These are phyloP conservation scores for Camponotus vicinus DNA, from an alignment of 1,140 invertebrate genomes.

Conservation along the genomic window DNA sequence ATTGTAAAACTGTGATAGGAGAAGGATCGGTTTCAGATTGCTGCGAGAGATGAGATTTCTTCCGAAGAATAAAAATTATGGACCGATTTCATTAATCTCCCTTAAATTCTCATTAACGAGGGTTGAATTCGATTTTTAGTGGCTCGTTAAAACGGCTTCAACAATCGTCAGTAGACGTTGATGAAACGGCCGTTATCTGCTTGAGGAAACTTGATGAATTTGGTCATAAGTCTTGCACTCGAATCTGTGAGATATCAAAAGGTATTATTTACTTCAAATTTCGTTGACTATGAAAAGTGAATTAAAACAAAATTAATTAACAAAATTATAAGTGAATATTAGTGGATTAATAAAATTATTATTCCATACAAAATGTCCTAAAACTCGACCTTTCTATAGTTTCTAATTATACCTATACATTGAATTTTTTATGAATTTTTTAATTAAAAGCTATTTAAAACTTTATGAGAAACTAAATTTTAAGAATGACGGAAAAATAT, in stretches of 20 bases:
- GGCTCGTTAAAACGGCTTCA: constrained; percentile 32
- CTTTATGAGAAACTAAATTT: background rate
- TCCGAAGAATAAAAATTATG: constrained; percentile 3
- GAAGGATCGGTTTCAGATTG: constrained; percentile 3
- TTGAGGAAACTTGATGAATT: constrained; percentile 37
- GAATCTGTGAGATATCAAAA: background rate
- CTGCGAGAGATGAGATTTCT: background rate
- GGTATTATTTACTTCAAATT: constrained; percentile 24
- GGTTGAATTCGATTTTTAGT: constrained; percentile 25
- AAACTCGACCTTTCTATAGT: background rate
- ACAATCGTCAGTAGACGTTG: constrained; percentile 33
- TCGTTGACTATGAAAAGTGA: background rate
- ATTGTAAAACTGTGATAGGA: background rate
- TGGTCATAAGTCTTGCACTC: constrained; percentile 29
- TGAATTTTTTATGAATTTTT: background rate
- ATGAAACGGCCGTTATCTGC: constrained; percentile 42
- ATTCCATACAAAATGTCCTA: background rate
- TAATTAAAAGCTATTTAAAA: background rate
- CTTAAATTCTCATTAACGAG: constrained; percentile 44
- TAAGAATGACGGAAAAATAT: background rate
- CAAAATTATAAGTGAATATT: too few relatives aligned
- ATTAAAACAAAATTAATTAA: too few relatives aligned
- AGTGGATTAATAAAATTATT: background rate
- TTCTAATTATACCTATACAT: background rate
- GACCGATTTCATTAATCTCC: constrained; percentile 49